Percentiles rank a stretch among this genome's conserved stretches.
Evolutionary conservation across 2,113 vertebrate species (phyloP).

Genomic region (Sinocyclocheilus maitianheensis): DNA sequence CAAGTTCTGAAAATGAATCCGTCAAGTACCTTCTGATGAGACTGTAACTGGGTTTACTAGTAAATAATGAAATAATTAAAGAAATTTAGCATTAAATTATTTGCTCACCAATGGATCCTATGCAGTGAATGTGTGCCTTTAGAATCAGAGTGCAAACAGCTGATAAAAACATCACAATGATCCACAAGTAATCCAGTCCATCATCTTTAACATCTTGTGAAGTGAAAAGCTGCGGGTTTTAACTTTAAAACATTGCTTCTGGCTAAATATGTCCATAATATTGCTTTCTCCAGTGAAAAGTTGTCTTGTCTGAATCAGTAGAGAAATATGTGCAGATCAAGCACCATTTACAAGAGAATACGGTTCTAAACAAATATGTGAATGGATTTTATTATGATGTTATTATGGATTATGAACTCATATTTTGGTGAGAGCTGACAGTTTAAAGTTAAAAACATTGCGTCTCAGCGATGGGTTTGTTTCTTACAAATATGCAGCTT

Average conservation of each 20-base stretch:
- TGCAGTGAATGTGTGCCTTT: not conserved
- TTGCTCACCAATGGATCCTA: not conserved
- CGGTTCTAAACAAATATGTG: too few species aligned
- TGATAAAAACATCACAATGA: not conserved
- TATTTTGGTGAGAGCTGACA: too few species aligned
- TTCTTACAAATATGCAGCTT: not conserved
- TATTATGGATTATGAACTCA: too few species aligned
- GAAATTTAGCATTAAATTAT: not conserved
- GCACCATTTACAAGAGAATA: not conserved
- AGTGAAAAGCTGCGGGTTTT: not conserved
- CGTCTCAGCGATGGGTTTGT: not conserved
- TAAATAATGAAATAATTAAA: not conserved
- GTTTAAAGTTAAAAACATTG: too few species aligned
- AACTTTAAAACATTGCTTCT: too few species aligned
- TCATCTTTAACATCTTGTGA: not conserved
- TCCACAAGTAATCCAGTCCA: not conserved
- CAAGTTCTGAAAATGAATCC: conserved; percentile 9
- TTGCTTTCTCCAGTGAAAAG: too few species aligned
- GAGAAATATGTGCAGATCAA: not conserved
- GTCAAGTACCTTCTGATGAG: conserved; percentile 57
- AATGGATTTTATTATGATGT: too few species aligned
- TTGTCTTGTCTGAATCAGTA: not conserved
- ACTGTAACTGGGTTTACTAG: conserved; percentile 56
- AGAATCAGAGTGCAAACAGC: not conserved
- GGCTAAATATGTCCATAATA: too few species aligned